These are phyloP conservation scores for Charadrius vociferus DNA, from an alignment of 2,113 vertebrate species.

Conservation along the genomic window DNA sequence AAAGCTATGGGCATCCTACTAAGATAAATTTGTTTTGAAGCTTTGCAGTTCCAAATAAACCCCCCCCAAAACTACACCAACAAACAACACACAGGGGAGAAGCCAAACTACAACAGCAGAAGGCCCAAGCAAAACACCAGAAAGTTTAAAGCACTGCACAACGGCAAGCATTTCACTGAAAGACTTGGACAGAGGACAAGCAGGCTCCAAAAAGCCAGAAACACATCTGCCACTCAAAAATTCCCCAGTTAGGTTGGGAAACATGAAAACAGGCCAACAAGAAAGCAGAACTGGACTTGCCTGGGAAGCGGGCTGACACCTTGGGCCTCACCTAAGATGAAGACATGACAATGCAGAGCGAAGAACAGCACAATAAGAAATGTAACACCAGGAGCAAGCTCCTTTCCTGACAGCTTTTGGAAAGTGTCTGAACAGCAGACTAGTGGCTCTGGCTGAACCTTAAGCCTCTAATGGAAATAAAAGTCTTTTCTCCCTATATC, in stretches of 20 bases:
- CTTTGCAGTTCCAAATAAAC: background rate
- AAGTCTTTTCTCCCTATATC: background rate
- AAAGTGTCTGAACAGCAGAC: background rate
- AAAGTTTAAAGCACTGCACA: background rate
- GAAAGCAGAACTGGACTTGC: background rate
- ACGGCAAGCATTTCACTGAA: background rate
- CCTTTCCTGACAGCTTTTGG: background rate
- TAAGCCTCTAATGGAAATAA: background rate
- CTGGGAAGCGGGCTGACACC: background rate
- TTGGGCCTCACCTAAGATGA: background rate
- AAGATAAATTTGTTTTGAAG: background rate
- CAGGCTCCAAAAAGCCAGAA: background rate
- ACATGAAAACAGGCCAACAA: background rate
- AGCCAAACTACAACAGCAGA: background rate
- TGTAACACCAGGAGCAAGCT: background rate
- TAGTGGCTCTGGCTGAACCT: background rate
- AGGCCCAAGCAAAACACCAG: background rate
- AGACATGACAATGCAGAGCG: background rate
- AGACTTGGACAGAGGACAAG: background rate
- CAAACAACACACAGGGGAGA: background rate
- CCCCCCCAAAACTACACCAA: no score
- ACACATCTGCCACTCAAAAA: background rate
- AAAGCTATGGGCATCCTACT: background rate
- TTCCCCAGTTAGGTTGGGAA: background rate
- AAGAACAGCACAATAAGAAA: background rate